Percentiles rank a stretch among this genome's conserved stretches.
Conservation (phyloP, 53 echinoderm and acorn worm genomes). For the Echinarachnius parma region DNA sequence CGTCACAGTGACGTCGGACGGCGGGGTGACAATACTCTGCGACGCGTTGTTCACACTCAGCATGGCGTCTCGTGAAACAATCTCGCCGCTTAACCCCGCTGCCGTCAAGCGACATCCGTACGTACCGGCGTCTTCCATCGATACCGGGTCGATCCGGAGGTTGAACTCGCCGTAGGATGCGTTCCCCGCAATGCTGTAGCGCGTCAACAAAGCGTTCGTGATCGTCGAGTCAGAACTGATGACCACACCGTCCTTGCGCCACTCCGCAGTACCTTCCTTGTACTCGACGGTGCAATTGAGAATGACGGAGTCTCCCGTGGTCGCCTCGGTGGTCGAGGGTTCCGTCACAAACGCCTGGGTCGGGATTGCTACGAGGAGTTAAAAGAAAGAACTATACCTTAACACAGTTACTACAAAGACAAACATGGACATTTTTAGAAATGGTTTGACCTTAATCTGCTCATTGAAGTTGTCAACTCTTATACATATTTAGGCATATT, state of each 20-base stretch:
- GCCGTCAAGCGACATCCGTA: conserved; percentile 83
- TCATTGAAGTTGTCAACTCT: no score
- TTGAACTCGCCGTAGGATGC: conserved; percentile 67
- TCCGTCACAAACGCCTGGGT: conserved; percentile 63
- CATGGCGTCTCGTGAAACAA: conserved; percentile 49
- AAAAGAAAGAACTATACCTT: no score
- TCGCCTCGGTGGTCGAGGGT: conserved; percentile 56
- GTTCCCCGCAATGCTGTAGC: conserved; percentile 76
- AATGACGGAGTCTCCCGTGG: conserved; percentile 60
- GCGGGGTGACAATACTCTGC: conserved; percentile 73
- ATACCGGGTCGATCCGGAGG: conserved; percentile 65
- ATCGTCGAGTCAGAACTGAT: conserved; percentile 69
- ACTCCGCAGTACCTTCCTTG: conserved; percentile 77
- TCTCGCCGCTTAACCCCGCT: conserved; percentile 51
- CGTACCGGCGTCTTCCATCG: conserved; percentile 55
- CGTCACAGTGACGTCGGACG: conserved; percentile 55
- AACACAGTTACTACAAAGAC: no score
- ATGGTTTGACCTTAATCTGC: no score
- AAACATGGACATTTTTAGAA: no score
- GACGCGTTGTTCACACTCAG: conserved; percentile 38
- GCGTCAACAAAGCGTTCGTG: conserved; percentile 52
- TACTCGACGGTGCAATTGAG: conserved; percentile 65
- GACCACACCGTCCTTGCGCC: conserved; percentile 65
- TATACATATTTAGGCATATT: no score
- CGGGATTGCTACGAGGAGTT: no score